Conservation (phyloP, 2,888 invertebrate species). For the Heteromyza rotundicornis region DNA sequence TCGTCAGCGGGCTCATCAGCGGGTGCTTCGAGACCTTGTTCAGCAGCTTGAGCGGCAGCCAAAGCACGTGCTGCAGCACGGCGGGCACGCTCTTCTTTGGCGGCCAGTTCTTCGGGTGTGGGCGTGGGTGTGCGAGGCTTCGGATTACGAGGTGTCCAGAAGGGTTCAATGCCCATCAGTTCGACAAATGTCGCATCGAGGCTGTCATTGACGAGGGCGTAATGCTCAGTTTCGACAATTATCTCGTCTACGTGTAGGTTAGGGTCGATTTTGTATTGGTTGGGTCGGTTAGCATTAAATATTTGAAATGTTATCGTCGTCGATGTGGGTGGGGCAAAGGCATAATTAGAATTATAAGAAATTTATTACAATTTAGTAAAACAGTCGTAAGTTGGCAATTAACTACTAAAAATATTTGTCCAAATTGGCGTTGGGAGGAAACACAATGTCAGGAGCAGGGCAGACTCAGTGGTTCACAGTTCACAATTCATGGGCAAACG, state of each 20-base stretch:
- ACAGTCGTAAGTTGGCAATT: too few species aligned
- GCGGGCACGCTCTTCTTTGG: constrained; percentile 47
- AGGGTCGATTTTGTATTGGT: constrained; percentile 2
- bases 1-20: constrained; percentile 43
- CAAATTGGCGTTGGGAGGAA: too few species aligned
- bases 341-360: too few species aligned
- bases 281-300: constrained; percentile 6
- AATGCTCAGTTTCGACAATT: constrained; percentile 87
- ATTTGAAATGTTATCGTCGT: too few species aligned
- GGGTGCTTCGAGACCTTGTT: constrained; percentile 37
- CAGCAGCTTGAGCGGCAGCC: constrained; percentile 43
- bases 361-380: too few species aligned
- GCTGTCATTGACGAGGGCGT: constrained; percentile 91
- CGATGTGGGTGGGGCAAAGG: too few species aligned
- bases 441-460: too few species aligned
- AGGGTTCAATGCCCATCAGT: constrained; percentile 69
- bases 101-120: constrained; percentile 58
- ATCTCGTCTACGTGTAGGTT: constrained; percentile 75
- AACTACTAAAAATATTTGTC: too few species aligned
- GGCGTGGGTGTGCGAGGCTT: constrained; percentile 62
- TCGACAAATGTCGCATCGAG: constrained; percentile 93
- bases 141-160: constrained; percentile 60
- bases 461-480: too few species aligned
- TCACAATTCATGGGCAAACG: too few species aligned
- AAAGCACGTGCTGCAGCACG: constrained; percentile 35